These are phyloP conservation scores for Ammodytes dubius DNA, from an alignment of 2,113 vertebrate genomes.

Conservation along the genomic window DNA sequence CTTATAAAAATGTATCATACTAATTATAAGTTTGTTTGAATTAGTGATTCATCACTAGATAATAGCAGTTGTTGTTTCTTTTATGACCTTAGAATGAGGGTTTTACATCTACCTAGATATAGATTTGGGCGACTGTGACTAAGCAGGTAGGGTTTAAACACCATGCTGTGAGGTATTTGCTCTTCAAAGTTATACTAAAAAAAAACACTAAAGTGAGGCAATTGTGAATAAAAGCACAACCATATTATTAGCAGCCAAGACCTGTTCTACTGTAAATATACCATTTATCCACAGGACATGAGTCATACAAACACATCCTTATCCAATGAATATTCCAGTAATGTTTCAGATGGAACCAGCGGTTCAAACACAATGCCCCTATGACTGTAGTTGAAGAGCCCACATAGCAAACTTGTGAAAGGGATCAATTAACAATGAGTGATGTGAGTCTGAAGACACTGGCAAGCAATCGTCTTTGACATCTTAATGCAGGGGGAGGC, in stretches of 20 bases:
- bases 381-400: slow-evolving; percentile 21
- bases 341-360: slow-evolving; percentile 11
- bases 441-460: slow-evolving; percentile 51
- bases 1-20: too few relatives aligned
- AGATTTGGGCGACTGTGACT: too few relatives aligned
- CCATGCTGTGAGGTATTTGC: too few relatives aligned
- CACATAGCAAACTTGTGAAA: slow-evolving; percentile 17
- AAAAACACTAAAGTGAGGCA: too few relatives aligned
- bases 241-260: slow-evolving; percentile 39
- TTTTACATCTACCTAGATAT: too few relatives aligned
- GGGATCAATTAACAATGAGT: slow-evolving; percentile 61
- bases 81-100: too few relatives aligned
- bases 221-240: too few relatives aligned
- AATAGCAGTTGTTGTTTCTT: too few relatives aligned
- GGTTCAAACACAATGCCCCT: slow-evolving; percentile 42
- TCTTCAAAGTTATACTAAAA: too few relatives aligned
- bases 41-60: too few relatives aligned
- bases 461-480: slow-evolving; percentile 58
- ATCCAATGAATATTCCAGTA: slow-evolving; percentile 14
- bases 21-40: too few relatives aligned
- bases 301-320: slow-evolving; percentile 20
- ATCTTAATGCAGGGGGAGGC: slow-evolving; percentile 73
- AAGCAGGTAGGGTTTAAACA: too few relatives aligned
- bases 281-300: slow-evolving; percentile 23
- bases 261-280: not conserved